A percentile compares a stretch with the other conserved stretches of the same genome.
phyloP scores from a whole-genome alignment of 2,113 vertebrate species.

The Neolamprologus hecqui region DNA sequence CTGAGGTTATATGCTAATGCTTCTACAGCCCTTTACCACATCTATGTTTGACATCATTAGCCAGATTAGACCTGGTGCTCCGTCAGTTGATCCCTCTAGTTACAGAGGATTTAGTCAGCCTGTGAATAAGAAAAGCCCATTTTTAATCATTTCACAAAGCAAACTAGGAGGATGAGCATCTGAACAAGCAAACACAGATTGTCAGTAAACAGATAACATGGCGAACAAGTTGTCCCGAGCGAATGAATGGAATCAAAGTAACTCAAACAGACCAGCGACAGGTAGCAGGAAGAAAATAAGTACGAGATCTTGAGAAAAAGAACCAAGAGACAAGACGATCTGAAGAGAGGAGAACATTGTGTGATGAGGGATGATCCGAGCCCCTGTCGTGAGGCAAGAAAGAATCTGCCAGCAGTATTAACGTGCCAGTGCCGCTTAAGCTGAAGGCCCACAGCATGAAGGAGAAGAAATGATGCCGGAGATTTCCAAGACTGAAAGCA shows the following conservation, averaged over 20 bases:
- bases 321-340: conserved; percentile 4
- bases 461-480: conserved; percentile 23
- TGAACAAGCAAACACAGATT: conserved; percentile 29
- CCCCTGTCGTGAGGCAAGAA: conserved; percentile 28
- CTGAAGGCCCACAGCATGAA: conserved; percentile 34
- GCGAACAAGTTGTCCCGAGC: neutral
- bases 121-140: conserved; percentile 29
- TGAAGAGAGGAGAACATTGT: conserved; percentile 25
- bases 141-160: conserved; percentile 50
- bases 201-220: conserved; percentile 15
- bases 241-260: neutral
- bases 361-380: conserved; percentile 45
- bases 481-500: conserved; percentile 32
- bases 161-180: conserved; percentile 25
- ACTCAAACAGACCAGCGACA: neutral
- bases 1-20: conserved; percentile 4
- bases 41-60: conserved; percentile 56
- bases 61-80: conserved; percentile 37
- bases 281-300: neutral
- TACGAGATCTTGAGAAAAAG: neutral
- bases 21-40: conserved; percentile 9
- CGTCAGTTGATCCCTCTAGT: conserved; percentile 21
- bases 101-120: conserved; percentile 43
- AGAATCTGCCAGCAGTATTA: conserved; percentile 46
- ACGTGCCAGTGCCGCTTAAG: conserved; percentile 44